Base-by-base conservation (phyloP, 2,888 invertebrate genomes). In the Esperia sulphurella region DNA sequence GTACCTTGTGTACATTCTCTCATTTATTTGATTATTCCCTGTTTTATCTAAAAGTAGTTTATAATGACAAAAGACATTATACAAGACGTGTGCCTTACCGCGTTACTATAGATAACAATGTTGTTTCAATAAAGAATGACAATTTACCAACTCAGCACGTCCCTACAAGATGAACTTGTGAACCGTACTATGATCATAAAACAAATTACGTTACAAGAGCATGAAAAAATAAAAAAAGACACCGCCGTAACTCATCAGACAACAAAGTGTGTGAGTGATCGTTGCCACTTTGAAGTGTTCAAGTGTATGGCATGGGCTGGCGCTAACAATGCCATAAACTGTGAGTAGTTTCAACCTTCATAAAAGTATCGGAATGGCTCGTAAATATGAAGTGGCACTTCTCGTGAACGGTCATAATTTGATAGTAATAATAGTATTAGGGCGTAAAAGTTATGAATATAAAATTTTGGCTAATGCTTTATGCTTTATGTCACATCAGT, bases 321-420 rank as follows among this genome's bases (percentile, higher is more conserved):
- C 56, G 60, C 59, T 64, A 68, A 69, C 61, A 58, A 52, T 61
- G 58, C 51, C 59, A 63, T 70, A 68, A 70, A 70, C 50, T 51
- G 54, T 53, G 37, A 52, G 48, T 46, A 53, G 51, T 54, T 48
- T 46, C 43, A 49, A 50, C 51, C 54, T 58, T 59, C 68, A 68
- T 72, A 68, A 71, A 71, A 68, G 68, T 68, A 69, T 69, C 60
- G 47, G 50, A 70, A 75, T 48, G 28, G 69, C 48, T 74, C 72
- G 66, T 79, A 75, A 78, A 76, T 67, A 70, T 63, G 58, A 65
- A 73, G 65, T 63, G 63, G 63, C 62, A 61, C 58, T 65, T 58
- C 58, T 52, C 33, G 46, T 51, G 53, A 57, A 49, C 58, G 65
- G 61, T 61, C 67, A 67, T 69, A 54, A 51, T 50, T 51, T 54